Evolutionary conservation across 2,888 invertebrate species (phyloP).

Genomic region (Eupithecia insigniata): DNA sequence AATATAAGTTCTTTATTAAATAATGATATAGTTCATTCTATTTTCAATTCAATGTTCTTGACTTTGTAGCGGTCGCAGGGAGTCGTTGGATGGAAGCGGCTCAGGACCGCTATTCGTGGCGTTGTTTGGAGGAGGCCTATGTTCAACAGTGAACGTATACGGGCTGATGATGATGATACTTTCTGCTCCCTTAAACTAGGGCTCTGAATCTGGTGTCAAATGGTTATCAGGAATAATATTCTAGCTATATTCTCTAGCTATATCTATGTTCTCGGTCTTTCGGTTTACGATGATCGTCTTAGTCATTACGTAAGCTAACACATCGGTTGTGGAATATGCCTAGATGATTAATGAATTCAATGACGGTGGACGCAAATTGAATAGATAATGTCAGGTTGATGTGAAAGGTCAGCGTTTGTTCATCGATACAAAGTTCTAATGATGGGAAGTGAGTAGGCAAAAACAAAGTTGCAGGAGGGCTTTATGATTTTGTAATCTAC

Average conservation of each 20-base stretch:
- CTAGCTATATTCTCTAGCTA: background rate
- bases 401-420: conserved; percentile 52
- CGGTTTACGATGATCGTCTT: background rate
- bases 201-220: background rate
- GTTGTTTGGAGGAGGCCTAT: too few species aligned
- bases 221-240: background rate
- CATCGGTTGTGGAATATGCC: conserved; percentile 47
- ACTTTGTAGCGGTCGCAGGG: too few species aligned
- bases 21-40: too few species aligned
- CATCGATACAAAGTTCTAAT: conserved; percentile 50
- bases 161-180: too few species aligned
- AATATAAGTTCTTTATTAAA: too few species aligned
- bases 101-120: too few species aligned
- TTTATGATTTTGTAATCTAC: conserved; percentile 32
- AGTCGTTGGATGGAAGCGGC: too few species aligned
- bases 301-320: conserved; percentile 10
- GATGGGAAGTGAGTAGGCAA: conserved; percentile 44
- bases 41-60: too few species aligned
- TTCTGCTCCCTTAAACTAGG: background rate
- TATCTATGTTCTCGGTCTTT: background rate
- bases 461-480: conserved; percentile 40
- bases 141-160: too few species aligned
- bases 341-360: conserved; percentile 58
- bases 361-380: conserved; percentile 54
- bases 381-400: conserved; percentile 57